Conservation (phyloP, 2,797 vertebrate genomes). For the Darevskia nairensis region DNA sequence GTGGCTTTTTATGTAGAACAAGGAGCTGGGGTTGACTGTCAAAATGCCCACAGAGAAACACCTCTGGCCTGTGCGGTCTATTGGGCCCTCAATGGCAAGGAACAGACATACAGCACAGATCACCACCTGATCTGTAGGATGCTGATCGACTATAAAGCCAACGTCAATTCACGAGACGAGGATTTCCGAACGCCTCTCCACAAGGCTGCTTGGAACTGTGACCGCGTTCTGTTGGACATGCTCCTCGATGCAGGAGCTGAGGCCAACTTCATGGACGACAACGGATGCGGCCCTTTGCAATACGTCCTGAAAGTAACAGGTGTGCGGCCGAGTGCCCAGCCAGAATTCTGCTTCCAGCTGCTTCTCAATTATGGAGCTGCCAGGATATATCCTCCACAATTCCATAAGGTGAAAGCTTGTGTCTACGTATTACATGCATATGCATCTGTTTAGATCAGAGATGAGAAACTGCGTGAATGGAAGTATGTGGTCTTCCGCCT, state of each 20-base stretch:
- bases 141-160: conserved; percentile 88
- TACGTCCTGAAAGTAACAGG: conserved; percentile 92
- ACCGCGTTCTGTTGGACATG: conserved; percentile 90
- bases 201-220: conserved; percentile 97
- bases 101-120: conserved; percentile 87
- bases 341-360: conserved; percentile 91
- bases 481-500: neutral
- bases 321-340: conserved; percentile 84
- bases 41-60: conserved; percentile 87
- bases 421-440: neutral
- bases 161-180: conserved; percentile 87
- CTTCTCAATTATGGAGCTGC: conserved; percentile 91
- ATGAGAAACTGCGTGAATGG: neutral
- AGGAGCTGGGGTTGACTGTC: conserved; percentile 83
- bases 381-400: conserved; percentile 92
- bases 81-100: conserved; percentile 89
- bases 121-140: conserved; percentile 91
- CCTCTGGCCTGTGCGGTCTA: conserved; percentile 88
- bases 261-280: conserved; percentile 90
- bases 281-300: conserved; percentile 91
- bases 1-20: conserved; percentile 86
- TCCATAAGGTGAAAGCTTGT: conserved; percentile 89
- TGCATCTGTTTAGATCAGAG: neutral
- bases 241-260: conserved; percentile 91
- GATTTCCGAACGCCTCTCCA: conserved; percentile 93